Percentiles rank a stretch among this genome's conserved stretches.
These are phyloP conservation scores for Epistrophe eligans DNA, from an alignment of 2,888 invertebrate species.

Conservation along the genomic window DNA sequence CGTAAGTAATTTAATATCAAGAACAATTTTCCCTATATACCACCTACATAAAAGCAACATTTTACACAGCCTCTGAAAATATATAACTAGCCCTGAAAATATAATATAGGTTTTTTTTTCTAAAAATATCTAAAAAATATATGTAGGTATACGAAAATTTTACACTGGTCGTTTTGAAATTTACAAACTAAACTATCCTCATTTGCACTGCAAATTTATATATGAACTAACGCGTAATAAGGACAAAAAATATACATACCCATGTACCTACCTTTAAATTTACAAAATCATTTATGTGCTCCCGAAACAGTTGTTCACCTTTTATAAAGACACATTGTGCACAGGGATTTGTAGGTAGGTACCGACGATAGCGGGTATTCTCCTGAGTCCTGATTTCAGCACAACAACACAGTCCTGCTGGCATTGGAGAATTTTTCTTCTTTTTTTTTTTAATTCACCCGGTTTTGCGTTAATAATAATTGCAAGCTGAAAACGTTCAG, in stretches of 20 bases:
- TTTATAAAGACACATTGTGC: conserved; percentile 50
- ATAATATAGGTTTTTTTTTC: conserved; percentile 16
- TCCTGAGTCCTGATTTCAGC: not conserved
- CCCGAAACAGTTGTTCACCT: conserved; percentile 52
- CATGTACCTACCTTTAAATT: conserved; percentile 30
- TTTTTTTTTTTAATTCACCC: conserved; percentile 6
- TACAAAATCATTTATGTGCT: conserved; percentile 55
- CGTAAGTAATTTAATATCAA: conserved; percentile 59
- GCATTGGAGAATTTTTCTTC: conserved; percentile 21
- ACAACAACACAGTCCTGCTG: not conserved
- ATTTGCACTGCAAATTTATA: not conserved
- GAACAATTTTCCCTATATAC: no score
- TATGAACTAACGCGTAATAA: not conserved
- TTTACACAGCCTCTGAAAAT: conserved; percentile 32
- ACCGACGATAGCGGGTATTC: conserved; percentile 34
- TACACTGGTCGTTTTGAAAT: not conserved
- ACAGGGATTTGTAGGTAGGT: conserved; percentile 37
- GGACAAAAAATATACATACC: conserved; percentile 11
- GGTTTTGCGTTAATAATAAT: conserved; percentile 63
- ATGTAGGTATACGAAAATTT: not conserved
- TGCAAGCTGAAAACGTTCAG: conserved; percentile 56
- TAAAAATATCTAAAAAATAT: conserved; percentile 12
- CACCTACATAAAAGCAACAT: conserved; percentile 28
- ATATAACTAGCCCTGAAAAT: not conserved
- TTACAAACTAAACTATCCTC: not conserved